Conservation (phyloP, 1,140 invertebrate genomes). For the Goniozus legneri region DNA sequence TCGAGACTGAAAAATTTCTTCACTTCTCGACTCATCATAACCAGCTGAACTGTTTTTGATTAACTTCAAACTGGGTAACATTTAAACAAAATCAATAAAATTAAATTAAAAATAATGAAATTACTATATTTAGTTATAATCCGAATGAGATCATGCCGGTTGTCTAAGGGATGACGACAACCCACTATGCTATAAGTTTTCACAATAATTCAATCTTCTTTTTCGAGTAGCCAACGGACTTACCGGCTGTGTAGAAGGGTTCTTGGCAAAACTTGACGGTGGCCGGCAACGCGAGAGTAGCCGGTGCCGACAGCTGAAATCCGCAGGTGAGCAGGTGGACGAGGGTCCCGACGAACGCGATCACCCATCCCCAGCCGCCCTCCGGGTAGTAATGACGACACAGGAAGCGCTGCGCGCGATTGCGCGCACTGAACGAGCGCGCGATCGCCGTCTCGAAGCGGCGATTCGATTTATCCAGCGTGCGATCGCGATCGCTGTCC, state of each 20-base stretch:
- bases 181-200: no score
- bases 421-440: background rate
- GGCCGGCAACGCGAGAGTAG: conserved; percentile 29
- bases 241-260: conserved; percentile 36
- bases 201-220: no score
- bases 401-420: conserved; percentile 33
- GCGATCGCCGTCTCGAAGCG: background rate
- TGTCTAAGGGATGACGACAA: no score
- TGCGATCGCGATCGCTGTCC: background rate
- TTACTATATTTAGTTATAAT: no score
- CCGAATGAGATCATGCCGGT: no score
- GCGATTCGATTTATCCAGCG: background rate
- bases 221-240: conserved; percentile 11
- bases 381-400: conserved; percentile 72
- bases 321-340: conserved; percentile 67
- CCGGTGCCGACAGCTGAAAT: conserved; percentile 60
- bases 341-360: conserved; percentile 63
- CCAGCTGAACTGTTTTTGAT: no score
- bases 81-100: no score
- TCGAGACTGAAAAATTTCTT: no score
- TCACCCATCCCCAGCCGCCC: conserved; percentile 78
- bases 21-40: no score
- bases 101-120: no score
- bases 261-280: conserved; percentile 35
- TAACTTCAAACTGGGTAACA: no score